phyloP scores from a whole-genome alignment of 2,888 invertebrate species.

The Choristoneura rosaceana region DNA sequence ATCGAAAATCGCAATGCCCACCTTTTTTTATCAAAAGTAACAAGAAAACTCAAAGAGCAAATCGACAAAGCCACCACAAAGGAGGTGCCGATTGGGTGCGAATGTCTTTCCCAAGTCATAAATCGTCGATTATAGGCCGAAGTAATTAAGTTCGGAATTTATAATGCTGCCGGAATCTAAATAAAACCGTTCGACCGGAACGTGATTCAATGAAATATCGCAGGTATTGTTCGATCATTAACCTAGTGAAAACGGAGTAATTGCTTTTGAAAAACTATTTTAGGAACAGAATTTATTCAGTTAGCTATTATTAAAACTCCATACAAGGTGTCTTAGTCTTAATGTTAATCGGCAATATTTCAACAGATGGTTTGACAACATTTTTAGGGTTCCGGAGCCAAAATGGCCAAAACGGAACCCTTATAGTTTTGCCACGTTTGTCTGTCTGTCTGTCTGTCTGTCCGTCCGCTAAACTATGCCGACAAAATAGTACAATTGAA shows the following conservation, averaged over 20 bases:
- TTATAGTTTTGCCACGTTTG: too few relatives aligned
- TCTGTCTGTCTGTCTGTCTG: too few relatives aligned
- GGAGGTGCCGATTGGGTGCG: constrained; percentile 58
- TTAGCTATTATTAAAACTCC: not conserved
- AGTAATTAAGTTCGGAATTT: constrained; percentile 58
- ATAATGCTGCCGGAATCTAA: constrained; percentile 45
- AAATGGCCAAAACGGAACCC: too few relatives aligned
- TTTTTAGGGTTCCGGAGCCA: too few relatives aligned
- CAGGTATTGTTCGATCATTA: constrained; percentile 11
- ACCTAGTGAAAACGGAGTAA: not conserved
- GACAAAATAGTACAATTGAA: too few relatives aligned
- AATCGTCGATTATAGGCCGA: constrained; percentile 56
- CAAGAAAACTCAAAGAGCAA: constrained; percentile 3
- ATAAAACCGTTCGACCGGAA: constrained; percentile 23
- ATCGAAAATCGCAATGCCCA: not conserved
- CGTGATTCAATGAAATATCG: constrained; percentile 27
- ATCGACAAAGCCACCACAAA: constrained; percentile 15
- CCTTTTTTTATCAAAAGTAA: not conserved
- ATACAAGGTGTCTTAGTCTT: too few relatives aligned
- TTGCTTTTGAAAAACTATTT: not conserved
- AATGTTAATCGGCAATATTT: too few relatives aligned
- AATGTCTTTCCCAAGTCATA: constrained; percentile 62
- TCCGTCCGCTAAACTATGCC: too few relatives aligned
- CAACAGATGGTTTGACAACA: too few relatives aligned
- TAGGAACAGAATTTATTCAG: not conserved